phyloP scores from a whole-genome alignment of 2,797 vertebrate species.

The Austrolebias charrua region DNA sequence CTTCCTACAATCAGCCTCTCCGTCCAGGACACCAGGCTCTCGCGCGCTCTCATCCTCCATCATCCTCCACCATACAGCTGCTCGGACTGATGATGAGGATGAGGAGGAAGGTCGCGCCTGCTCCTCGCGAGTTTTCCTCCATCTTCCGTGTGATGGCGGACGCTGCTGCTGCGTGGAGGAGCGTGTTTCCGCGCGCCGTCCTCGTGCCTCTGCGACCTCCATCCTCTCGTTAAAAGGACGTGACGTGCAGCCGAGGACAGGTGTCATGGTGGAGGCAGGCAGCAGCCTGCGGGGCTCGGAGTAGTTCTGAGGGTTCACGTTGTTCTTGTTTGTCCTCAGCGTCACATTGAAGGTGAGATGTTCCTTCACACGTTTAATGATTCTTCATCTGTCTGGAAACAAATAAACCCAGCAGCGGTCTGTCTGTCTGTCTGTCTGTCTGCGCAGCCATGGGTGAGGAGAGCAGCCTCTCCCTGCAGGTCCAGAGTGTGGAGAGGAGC shows the following conservation, averaged over 20 bases:
- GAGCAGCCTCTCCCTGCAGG: conserved; percentile 85
- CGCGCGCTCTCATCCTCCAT: conserved; percentile 80
- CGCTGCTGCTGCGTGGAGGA: conserved; percentile 32
- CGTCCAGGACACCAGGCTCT: conserved; percentile 47
- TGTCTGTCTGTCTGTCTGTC: not conserved
- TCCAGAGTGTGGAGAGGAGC: conserved; percentile 91
- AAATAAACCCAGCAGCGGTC: too few species aligned
- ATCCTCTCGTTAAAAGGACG: conserved; percentile 35
- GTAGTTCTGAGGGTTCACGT: conserved; percentile 28
- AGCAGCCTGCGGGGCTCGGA: conserved; percentile 46
- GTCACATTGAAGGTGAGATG: conserved; percentile 53
- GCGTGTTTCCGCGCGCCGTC: conserved; percentile 23
- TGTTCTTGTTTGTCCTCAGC: conserved; percentile 15
- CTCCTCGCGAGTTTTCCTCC: not conserved
- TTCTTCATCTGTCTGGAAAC: too few species aligned
- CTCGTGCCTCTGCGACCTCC: conserved; percentile 25
- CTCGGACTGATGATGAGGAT: conserved; percentile 1
- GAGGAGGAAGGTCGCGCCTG: conserved; percentile 21
- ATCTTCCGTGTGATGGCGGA: conserved; percentile 9
- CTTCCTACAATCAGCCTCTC: conserved; percentile 66
- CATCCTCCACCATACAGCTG: too few species aligned
- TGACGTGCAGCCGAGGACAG: conserved; percentile 44
- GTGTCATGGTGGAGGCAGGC: conserved; percentile 25
- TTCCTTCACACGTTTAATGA: not conserved
- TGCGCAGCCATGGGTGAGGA: conserved; percentile 84